Base-by-base conservation (phyloP, 2,888 invertebrate species). In the Lepidochitona cinerea region DNA sequence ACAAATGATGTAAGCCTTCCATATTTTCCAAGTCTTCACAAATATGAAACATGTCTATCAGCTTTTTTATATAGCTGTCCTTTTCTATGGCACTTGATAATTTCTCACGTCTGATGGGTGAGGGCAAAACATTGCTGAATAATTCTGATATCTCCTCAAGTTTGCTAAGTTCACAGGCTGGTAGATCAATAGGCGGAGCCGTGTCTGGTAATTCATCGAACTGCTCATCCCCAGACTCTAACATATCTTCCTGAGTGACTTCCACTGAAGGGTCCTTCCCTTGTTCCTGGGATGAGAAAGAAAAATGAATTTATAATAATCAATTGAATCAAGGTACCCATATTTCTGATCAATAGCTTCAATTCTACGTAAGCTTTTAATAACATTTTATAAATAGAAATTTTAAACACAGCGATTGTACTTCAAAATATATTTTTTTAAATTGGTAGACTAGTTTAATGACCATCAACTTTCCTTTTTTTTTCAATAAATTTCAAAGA, bases 241-340 rank as follows among this genome's bases (percentile, higher is more conserved):
- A 85, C 49, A 85, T 85, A 73, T 90, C 88, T 68, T 87, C 85
- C 91, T 98, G 98, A 68, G 98, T 98, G 79, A 98, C 97, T 91
- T 98, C 97, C 76, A 98, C 97, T 35, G 97, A 97, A 1, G 99
- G 99, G 92, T 99, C 99, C 91, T 98, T 98, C 49, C 99, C 99
- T 93, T 99, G 99, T 52, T 99, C 97, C 95, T 96, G 90, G 52
- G 91, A 90, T 66, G 33, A 53, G 5, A 74, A 78, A 75, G 77
- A 72, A 64, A n/a, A n/a, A n/a, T n/a, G n/a, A n/a, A n/a, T n/a
- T n/a, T n/a, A n/a, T n/a, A n/a, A n/a, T n/a, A n/a, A n/a, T n/a
- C n/a, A n/a, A n/a, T n/a, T n/a, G n/a, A n/a, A n/a, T n/a, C n/a
- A n/a, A n/a, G n/a, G n/a, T n/a, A n/a, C n/a, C n/a, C n/a, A n/a